Conservation (phyloP, 2,797 vertebrate genomes). For the Gadopsis bispinosus region DNA sequence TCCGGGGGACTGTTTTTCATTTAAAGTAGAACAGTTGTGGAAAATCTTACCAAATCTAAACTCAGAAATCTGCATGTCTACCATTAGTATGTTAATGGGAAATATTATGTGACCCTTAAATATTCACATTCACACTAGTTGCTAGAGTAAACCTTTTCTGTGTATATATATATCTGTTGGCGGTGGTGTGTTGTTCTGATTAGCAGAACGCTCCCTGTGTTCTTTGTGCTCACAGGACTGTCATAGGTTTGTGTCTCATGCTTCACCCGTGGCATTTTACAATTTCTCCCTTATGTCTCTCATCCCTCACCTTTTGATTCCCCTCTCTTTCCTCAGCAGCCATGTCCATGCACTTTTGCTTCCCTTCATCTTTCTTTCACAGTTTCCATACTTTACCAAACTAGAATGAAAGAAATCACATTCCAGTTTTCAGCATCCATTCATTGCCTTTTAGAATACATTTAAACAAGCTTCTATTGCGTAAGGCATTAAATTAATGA, state of each 20-base stretch:
- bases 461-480: neutral
- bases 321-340: neutral
- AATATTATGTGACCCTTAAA: neutral
- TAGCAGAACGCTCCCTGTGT: constrained; percentile 53
- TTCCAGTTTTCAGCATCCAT: neutral
- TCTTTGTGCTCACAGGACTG: constrained; percentile 27
- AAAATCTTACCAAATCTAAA: neutral
- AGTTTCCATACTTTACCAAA: neutral
- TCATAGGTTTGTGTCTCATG: constrained; percentile 61
- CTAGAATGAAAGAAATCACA: neutral
- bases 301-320: neutral
- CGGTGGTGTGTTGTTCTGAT: constrained; percentile 7
- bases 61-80: neutral
- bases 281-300: neutral
- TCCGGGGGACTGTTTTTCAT: neutral
- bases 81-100: neutral
- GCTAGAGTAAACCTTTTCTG: neutral
- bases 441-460: neutral
- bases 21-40: neutral
- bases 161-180: neutral
- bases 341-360: neutral
- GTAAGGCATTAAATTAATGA: neutral
- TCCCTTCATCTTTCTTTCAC: neutral
- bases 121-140: neutral
- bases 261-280: constrained; percentile 22